Conservation (phyloP, 2,113 vertebrate genomes). For the Ameiurus melas region DNA sequence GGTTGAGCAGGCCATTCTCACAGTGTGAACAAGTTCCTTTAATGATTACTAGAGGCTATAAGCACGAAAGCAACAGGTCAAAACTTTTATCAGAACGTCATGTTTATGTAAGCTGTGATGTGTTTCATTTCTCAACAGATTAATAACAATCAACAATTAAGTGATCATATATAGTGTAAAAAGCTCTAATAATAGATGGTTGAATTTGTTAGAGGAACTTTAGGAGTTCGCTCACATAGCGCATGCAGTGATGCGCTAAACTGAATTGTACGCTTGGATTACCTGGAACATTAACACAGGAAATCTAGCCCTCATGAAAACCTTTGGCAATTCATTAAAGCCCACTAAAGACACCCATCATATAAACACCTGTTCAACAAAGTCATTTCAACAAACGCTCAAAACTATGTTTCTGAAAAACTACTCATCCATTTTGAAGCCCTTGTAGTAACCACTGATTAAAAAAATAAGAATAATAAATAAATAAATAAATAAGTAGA, state of each 20-base stretch:
- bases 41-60: slow-evolving; percentile 49
- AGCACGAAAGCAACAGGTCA: slow-evolving; percentile 29
- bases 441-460: slow-evolving; percentile 8
- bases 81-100: slow-evolving; percentile 30
- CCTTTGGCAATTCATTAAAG: not conserved
- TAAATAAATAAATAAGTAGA: slow-evolving; percentile 25
- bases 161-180: not conserved
- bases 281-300: slow-evolving; percentile 25
- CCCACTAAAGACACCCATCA: not conserved
- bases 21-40: slow-evolving; percentile 52
- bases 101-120: slow-evolving; percentile 11
- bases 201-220: not conserved
- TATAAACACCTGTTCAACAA: not conserved
- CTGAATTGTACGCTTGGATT: slow-evolving; percentile 29
- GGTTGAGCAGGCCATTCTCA: slow-evolving; percentile 61
- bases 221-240: not conserved
- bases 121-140: not conserved
- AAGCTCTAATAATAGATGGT: not conserved
- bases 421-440: not conserved
- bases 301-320: slow-evolving; percentile 24
- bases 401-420: not conserved
- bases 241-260: slow-evolving; percentile 42
- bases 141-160: not conserved
- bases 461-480: slow-evolving; percentile 8
- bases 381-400: not conserved